Conservation (phyloP, 2,797 vertebrate genomes). For the Meriones psammophilus region DNA sequence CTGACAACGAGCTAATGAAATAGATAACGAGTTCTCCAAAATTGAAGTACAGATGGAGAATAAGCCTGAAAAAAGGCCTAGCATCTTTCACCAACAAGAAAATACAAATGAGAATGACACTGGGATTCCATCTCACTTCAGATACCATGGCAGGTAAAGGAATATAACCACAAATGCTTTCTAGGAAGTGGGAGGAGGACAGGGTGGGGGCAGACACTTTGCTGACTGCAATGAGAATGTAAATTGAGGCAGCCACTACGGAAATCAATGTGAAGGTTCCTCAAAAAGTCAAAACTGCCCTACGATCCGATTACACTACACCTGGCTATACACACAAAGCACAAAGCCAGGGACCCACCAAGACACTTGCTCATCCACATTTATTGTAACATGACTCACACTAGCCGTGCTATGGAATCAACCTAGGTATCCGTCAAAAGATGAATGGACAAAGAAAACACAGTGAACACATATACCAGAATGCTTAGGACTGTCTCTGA, state of each 20-base stretch:
- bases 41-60: not conserved
- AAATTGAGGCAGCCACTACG: not conserved
- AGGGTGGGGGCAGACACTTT: rapidly evolving
- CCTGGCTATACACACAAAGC: not conserved
- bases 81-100: not conserved
- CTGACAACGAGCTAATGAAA: too few species aligned
- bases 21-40: not conserved
- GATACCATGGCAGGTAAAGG: not conserved
- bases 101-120: not conserved
- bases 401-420: not conserved
- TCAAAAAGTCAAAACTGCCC: not conserved
- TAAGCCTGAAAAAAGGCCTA: not conserved
- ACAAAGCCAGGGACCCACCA: not conserved
- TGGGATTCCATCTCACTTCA: not conserved
- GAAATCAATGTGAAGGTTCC: too few species aligned
- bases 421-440: too few species aligned
- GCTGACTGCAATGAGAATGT: not conserved
- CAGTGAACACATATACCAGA: not conserved
- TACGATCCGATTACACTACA: not conserved
- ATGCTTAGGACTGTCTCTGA: not conserved
- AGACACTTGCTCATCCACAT: not conserved
- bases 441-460: not conserved
- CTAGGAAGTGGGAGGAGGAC: too few species aligned
- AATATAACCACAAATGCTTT: not conserved
- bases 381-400: not conserved